These are phyloP conservation scores for Drosophila robusta DNA, from an alignment of 2,888 invertebrate genomes.

Conservation along the genomic window DNA sequence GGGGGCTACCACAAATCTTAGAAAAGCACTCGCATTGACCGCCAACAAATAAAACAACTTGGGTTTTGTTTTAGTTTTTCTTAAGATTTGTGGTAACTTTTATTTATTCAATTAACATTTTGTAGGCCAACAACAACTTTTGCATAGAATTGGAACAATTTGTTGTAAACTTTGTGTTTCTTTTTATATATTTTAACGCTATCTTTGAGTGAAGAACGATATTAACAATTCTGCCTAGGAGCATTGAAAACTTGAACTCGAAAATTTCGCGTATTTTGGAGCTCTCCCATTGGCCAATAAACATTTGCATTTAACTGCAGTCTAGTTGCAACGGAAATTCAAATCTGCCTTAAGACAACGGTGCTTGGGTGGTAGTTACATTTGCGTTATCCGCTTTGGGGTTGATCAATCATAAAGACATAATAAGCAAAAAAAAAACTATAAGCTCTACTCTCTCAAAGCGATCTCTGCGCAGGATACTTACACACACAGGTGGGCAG, in stretches of 20 bases:
- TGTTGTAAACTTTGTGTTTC: constrained; percentile 11
- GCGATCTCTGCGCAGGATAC: constrained; percentile 84
- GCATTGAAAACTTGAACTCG: constrained; percentile 19
- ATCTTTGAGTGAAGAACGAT: constrained; percentile 46
- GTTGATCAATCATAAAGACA: constrained; percentile 43
- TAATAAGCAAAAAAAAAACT: constrained; percentile 34
- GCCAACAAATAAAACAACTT: constrained; percentile 78
- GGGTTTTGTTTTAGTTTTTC: constrained; percentile 40
- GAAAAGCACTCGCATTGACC: constrained; percentile 25
- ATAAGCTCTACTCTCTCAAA: constrained; percentile 18
- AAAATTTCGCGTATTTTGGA: constrained; percentile 4
- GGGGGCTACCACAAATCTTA: constrained; percentile 80
- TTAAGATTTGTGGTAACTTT: constrained; percentile 84
- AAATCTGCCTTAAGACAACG: constrained; percentile 59
- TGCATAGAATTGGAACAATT: constrained; percentile 73
- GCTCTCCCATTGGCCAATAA: constrained; percentile 8
- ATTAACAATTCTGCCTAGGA: constrained; percentile 47
- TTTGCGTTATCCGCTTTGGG: constrained; percentile 77
- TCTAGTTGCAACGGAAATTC: constrained; percentile 32
- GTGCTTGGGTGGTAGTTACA: constrained; percentile 73
- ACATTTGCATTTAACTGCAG: neutral
- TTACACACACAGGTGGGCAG: constrained; percentile 96
- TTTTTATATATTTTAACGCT: constrained; percentile 20
- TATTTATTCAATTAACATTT: constrained; percentile 77
- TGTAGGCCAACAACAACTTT: constrained; percentile 74